Percentiles rank a stretch among this genome's conserved stretches.
phyloP scores from a whole-genome alignment of 2,888 invertebrate genomes.

The Sussaba pulchella region DNA sequence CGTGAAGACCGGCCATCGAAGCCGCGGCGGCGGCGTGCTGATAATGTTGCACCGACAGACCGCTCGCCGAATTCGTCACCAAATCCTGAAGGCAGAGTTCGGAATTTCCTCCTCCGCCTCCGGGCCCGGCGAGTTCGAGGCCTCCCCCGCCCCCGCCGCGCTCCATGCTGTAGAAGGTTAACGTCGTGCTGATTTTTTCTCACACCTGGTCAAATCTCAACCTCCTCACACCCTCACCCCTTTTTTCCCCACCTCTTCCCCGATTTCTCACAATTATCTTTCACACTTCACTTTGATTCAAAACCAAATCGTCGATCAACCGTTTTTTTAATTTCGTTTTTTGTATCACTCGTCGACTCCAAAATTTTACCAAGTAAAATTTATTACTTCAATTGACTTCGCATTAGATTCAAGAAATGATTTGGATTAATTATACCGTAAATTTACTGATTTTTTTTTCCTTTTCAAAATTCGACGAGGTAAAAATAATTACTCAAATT shows the following conservation, averaged over 20 bases:
- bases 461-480: too few relatives aligned
- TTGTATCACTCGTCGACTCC: conserved; percentile 20
- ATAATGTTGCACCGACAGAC: conserved; percentile 85
- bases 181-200: conserved; percentile 85
- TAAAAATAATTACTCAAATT: too few relatives aligned
- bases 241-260: conserved; percentile 48
- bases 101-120: conserved; percentile 84
- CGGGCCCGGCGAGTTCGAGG: conserved; percentile 83
- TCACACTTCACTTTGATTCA: conserved; percentile 35
- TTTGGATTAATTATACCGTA: background rate
- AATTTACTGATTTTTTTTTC: too few relatives aligned
- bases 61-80: conserved; percentile 86
- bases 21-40: conserved; percentile 86
- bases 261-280: conserved; percentile 58
- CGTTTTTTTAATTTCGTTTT: background rate
- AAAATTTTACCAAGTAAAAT: background rate
- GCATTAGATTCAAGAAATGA: conserved; percentile 12
- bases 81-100: conserved; percentile 91
- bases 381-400: background rate
- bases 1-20: conserved; percentile 84
- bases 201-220: conserved; percentile 77
- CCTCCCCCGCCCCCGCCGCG: conserved; percentile 83
- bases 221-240: conserved; percentile 63
- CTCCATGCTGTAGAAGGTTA: conserved; percentile 84
- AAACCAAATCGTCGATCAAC: background rate